Evolutionary conservation across 2,888 invertebrate species (phyloP).

Genomic region (Nymphalis polychloros): DNA sequence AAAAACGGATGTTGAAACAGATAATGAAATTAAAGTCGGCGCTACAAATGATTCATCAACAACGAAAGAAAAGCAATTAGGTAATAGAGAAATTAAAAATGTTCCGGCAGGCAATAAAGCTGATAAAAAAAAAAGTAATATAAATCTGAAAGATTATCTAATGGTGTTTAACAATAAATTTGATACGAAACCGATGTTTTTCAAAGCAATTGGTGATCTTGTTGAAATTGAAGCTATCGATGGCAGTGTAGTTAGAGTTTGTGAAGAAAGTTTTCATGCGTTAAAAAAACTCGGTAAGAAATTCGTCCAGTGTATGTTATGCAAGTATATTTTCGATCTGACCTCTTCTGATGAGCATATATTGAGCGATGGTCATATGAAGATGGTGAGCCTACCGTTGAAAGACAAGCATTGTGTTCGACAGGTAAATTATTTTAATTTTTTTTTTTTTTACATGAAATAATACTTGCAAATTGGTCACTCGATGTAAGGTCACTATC

Average conservation of each 20-base stretch:
- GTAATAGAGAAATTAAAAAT: no score
- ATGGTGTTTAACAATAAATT: slow-evolving; percentile 17
- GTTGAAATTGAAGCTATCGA: slow-evolving; percentile 37
- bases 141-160: slow-evolving; percentile 8
- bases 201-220: slow-evolving; percentile 10
- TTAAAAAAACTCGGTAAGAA: slow-evolving; percentile 26
- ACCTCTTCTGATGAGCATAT: slow-evolving; percentile 26
- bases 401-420: slow-evolving; percentile 42
- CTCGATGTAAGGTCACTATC: no score
- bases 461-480: no score
- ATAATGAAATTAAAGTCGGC: neutral
- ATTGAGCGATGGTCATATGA: slow-evolving; percentile 37
- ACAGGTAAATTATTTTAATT: slow-evolving; percentile 34
- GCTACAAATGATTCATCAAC: no score
- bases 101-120: no score
- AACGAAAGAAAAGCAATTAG: no score
- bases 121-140: neutral
- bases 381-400: slow-evolving; percentile 37
- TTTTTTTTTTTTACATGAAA: no score
- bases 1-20: neutral
- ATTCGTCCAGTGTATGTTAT: slow-evolving; percentile 20
- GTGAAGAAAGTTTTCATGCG: slow-evolving; percentile 41
- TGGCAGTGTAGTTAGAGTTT: slow-evolving; percentile 36
- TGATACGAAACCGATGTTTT: slow-evolving; percentile 10
- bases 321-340: slow-evolving; percentile 22